A percentile compares a stretch with the other conserved stretches of the same genome.
phyloP scores from a whole-genome alignment of 2,797 vertebrate species.

The Hemitrygon akajei region DNA sequence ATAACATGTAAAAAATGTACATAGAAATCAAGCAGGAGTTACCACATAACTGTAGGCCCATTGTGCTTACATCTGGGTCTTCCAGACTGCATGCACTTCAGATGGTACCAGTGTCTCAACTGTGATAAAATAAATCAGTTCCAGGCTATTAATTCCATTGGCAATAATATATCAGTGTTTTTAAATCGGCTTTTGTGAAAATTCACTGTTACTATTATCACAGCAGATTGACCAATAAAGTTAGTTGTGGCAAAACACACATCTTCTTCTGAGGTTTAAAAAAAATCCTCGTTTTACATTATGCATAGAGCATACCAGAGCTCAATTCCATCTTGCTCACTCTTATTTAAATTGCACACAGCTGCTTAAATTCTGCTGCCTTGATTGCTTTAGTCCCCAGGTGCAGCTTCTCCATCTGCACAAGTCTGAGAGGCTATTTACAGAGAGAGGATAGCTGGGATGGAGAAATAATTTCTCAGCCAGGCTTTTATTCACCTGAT shows the following conservation, averaged over 20 bases:
- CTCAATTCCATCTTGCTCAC: slow-evolving; percentile 44
- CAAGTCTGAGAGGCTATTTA: slow-evolving; percentile 54
- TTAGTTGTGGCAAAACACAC: slow-evolving; percentile 41
- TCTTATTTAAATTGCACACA: slow-evolving; percentile 50
- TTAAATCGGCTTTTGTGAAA: slow-evolving; percentile 50
- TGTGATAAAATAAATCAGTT: slow-evolving; percentile 65
- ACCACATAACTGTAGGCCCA: slow-evolving; percentile 14
- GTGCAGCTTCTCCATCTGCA: slow-evolving; percentile 57
- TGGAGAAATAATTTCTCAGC: slow-evolving; percentile 64
- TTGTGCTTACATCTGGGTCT: slow-evolving; percentile 31
- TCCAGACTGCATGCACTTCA: slow-evolving; percentile 56
- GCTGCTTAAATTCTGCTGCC: slow-evolving; percentile 52
- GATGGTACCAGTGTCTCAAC: slow-evolving; percentile 55
- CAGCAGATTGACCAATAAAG: slow-evolving; percentile 46
- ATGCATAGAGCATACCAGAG: slow-evolving; percentile 42
- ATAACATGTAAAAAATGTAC: slow-evolving; percentile 19
- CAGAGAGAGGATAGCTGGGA: slow-evolving; percentile 55
- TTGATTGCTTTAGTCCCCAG: slow-evolving; percentile 54
- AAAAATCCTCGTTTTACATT: slow-evolving; percentile 44
- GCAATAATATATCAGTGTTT: slow-evolving; percentile 63
- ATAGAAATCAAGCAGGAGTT: slow-evolving; percentile 21
- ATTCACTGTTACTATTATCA: slow-evolving; percentile 52
- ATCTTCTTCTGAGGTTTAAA: slow-evolving; percentile 39
- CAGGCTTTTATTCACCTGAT: slow-evolving; percentile 64
- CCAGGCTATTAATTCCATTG: slow-evolving; percentile 57